A percentile compares a stretch with the other conserved stretches of the same genome.
phyloP scores from a whole-genome alignment of 2,888 invertebrate species.

The Odontomyia ornata region DNA sequence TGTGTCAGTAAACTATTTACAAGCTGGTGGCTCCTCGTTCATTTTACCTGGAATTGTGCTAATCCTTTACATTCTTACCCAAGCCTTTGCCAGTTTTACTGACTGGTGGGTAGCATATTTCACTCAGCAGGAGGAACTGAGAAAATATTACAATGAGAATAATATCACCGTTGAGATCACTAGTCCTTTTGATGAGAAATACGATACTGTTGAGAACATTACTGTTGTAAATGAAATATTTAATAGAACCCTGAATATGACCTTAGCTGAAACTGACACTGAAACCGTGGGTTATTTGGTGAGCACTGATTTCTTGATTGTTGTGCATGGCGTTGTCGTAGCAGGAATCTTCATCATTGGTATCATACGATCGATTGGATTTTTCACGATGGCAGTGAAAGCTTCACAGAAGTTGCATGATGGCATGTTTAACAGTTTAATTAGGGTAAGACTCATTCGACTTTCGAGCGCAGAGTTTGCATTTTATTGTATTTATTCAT shows the following conservation, averaged over 20 bases:
- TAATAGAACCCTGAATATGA: slow-evolving; percentile 11
- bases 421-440: slow-evolving; percentile 70
- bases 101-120: slow-evolving; percentile 79
- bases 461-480: too few relatives aligned
- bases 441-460: slow-evolving; percentile 45
- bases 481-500: too few relatives aligned
- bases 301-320: slow-evolving; percentile 66
- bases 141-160: slow-evolving; percentile 43
- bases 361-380: slow-evolving; percentile 70
- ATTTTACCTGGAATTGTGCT: slow-evolving; percentile 62
- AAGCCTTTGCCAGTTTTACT: slow-evolving; percentile 69
- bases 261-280: not conserved
- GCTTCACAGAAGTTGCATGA: slow-evolving; percentile 77
- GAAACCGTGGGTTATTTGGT: slow-evolving; percentile 43
- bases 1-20: slow-evolving; percentile 65
- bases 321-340: slow-evolving; percentile 71
- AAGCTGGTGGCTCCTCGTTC: slow-evolving; percentile 66
- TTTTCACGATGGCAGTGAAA: slow-evolving; percentile 70
- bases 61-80: slow-evolving; percentile 67
- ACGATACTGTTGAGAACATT: not conserved
- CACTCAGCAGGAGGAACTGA: slow-evolving; percentile 59
- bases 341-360: slow-evolving; percentile 67
- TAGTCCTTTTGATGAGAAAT: not conserved
- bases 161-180: slow-evolving; percentile 18
- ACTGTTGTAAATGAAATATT: not conserved